These are phyloP conservation scores for Coreoperca whiteheadi DNA, from an alignment of 2,113 vertebrate genomes.

Conservation along the genomic window DNA sequence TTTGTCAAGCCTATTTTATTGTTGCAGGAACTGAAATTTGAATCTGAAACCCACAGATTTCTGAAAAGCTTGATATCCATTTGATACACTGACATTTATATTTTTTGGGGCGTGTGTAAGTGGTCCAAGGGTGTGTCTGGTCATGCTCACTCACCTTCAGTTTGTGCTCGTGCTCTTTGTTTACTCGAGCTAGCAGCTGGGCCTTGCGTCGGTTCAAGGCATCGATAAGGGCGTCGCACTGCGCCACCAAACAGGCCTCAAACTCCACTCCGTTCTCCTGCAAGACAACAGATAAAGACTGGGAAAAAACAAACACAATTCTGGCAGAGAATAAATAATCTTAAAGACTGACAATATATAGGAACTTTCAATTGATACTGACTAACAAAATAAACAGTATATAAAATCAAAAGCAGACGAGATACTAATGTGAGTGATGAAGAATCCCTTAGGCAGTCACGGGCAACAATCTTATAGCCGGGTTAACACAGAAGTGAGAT, in stretches of 20 bases:
- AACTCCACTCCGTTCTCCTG: constrained; percentile 99
- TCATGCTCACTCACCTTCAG: constrained; percentile 87
- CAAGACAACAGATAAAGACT: not conserved
- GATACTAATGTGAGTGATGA: not conserved
- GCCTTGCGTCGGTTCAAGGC: constrained; percentile 97
- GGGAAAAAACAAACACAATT: not conserved
- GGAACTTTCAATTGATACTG: not conserved
- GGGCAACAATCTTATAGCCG: not conserved
- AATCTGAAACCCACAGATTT: not conserved
- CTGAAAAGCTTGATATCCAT: not conserved
- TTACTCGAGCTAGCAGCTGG: constrained; percentile 93
- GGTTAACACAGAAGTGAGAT: not conserved
- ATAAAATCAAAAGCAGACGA: not conserved
- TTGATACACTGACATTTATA: not conserved
- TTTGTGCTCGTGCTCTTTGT: constrained; percentile 99
- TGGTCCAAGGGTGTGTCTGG: too few species aligned
- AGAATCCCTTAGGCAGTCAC: not conserved
- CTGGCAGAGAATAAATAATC: not conserved
- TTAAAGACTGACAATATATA: not conserved
- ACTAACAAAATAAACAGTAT: not conserved
- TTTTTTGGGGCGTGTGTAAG: not conserved
- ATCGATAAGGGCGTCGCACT: constrained; percentile 98
- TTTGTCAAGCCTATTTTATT: not conserved
- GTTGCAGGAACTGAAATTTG: not conserved
- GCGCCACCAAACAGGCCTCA: constrained; percentile 96